Evolutionary conservation across 2,888 invertebrate genomes (phyloP).

Genomic region (Eulithis prunata): DNA sequence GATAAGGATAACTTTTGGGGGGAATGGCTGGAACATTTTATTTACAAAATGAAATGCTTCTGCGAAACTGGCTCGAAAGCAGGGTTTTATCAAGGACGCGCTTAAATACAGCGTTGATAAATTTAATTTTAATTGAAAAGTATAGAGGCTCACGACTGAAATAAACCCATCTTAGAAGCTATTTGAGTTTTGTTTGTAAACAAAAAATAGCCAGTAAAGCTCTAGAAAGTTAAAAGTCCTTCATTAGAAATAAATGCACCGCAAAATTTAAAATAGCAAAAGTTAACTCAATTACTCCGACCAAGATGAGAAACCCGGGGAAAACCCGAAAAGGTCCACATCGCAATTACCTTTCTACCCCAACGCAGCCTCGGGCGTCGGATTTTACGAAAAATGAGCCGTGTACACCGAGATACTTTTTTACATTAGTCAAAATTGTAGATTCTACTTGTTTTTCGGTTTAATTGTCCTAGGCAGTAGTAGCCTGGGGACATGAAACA

Average conservation of each 20-base stretch:
- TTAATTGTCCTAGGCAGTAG: constrained; percentile 5
- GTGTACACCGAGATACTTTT: constrained; percentile 16
- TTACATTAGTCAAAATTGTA: constrained; percentile 24
- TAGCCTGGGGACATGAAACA: neutral
- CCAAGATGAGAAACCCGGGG: constrained; percentile 38
- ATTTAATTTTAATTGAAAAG: too few species aligned
- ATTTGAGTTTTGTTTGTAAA: neutral
- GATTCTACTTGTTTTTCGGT: constrained; percentile 6
- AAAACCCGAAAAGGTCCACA: constrained; percentile 36
- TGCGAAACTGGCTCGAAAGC: constrained; percentile 6
- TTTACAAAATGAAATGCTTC: constrained; percentile 16
- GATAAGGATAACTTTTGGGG: constrained; percentile 25
- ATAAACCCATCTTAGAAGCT: too few species aligned
- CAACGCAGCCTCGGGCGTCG: constrained; percentile 23
- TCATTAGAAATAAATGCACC: constrained; percentile 32
- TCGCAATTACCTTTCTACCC: constrained; percentile 36
- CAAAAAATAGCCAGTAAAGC: constrained; percentile 9
- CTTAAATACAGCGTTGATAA: too few species aligned
- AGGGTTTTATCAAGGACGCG: neutral
- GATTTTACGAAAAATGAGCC: constrained; percentile 28
- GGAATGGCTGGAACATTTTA: constrained; percentile 17
- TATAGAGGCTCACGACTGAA: too few species aligned
- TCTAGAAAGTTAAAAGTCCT: neutral
- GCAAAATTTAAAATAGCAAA: constrained; percentile 41
- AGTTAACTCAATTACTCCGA: constrained; percentile 39